Base-by-base conservation (phyloP, 2,888 invertebrate species). In the Helleia helle region DNA sequence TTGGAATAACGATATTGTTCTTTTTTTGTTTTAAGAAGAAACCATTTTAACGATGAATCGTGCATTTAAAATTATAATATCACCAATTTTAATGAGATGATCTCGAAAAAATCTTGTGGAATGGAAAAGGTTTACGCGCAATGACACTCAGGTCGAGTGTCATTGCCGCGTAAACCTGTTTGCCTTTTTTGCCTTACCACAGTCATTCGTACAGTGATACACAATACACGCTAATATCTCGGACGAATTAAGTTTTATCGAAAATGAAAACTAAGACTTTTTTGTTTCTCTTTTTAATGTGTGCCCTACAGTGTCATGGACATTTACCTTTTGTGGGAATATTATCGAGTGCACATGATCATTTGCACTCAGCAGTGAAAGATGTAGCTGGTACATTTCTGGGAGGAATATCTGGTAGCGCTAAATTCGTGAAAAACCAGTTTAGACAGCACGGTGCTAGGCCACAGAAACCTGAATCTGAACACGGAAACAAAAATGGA, bases 401-500 rank as follows among this genome's bases (percentile, higher is more conserved):
- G 8, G 37, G 27, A 24, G 34, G 34, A 12, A 1, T 31, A 31
- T 14, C 15, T 4, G 6, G 15, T 4, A 38, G 24, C 7, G 12
- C 30, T n/a, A 14, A 13, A 14, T 4, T 39, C 4, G 15, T 9
- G 4, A 37, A 17, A 7, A n/a, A n/a, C n/a, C 28, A 29, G 13
- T 29, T 29, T 13, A 37, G 37, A 9, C 9, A 27, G 1, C 25
- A 37, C 12, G 27, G 8, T 1, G 9, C 18, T 1, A 30, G 22
- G 14, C 13, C 37, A 42, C 5, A 22, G 36, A 22, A 31, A 15
- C 24, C 42, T 29, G 30, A 36, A 13, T 25, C 38, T 9, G 18
- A 31, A 18, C 13, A 18, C 2, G 8, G 6, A 8, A 8, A 13
- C 12, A 15, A 30, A n/a, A 29, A 29, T n/a, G 29, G 15, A 14